These are phyloP conservation scores for Phenganax marumi DNA, from an alignment of 92 coral and sea anemone species.

Conservation along the genomic window DNA sequence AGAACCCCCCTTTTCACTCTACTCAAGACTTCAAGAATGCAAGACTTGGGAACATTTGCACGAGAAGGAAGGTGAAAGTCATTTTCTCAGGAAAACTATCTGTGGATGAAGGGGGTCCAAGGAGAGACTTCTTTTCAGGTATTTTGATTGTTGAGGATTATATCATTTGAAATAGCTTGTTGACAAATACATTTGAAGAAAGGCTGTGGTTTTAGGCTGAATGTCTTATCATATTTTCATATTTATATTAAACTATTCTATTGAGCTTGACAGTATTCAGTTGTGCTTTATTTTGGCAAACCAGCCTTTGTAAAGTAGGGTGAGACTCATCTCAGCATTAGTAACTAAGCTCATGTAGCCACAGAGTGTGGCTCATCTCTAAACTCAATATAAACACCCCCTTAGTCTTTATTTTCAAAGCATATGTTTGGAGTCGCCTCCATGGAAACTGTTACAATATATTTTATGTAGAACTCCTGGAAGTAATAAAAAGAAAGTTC, in stretches of 20 bases:
- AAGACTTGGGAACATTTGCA: background rate
- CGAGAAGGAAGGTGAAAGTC: constrained; percentile 3
- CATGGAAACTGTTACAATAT: background rate
- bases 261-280: too few relatives aligned
- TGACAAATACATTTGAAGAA: background rate
- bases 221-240: background rate
- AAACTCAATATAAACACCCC: too few relatives aligned
- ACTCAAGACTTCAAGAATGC: too few relatives aligned
- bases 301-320: too few relatives aligned
- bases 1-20: too few relatives aligned
- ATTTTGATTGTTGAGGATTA: background rate
- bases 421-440: too few relatives aligned
- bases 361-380: too few relatives aligned
- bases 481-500: constrained; percentile 40
- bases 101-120: constrained; percentile 1
- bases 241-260: background rate
- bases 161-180: background rate
- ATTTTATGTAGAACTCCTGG: constrained; percentile 52
- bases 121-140: constrained; percentile 12
- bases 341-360: too few relatives aligned
- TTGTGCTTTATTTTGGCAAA: too few relatives aligned
- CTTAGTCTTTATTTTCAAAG: too few relatives aligned
- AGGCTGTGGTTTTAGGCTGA: constrained; percentile 2
- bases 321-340: too few relatives aligned
- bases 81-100: background rate